phyloP scores from a whole-genome alignment of 2,888 invertebrate species.

The Geophilus truncorum region DNA sequence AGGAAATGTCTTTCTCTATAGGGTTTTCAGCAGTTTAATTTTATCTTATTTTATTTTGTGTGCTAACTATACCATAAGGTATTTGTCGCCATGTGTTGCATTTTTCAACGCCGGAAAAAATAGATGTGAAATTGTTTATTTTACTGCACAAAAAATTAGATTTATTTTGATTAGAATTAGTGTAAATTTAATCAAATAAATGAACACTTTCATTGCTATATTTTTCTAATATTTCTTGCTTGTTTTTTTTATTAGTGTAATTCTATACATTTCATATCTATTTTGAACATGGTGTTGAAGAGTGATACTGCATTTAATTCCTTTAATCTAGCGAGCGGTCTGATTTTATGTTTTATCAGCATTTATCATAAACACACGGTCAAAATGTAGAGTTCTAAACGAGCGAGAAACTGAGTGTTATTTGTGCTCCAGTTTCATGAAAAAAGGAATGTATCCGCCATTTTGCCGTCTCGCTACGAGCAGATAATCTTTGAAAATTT shows the following conservation, averaged over 20 bases:
- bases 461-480: not conserved
- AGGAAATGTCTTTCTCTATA: not conserved
- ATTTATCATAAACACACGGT: not conserved
- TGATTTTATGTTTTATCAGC: not conserved
- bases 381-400: not conserved
- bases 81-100: too few species aligned
- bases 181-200: too few species aligned
- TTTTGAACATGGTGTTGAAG: not conserved
- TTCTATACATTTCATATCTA: not conserved
- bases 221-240: not conserved
- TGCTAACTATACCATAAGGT: too few species aligned
- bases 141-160: not conserved
- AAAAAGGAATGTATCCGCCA: not conserved
- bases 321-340: not conserved
- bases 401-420: not conserved
- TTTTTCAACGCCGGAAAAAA: not conserved
- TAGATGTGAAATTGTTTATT: not conserved
- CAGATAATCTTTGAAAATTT: conserved; percentile 27
- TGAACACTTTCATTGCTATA: not conserved
- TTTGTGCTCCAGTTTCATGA: not conserved
- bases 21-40: not conserved
- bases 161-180: not conserved
- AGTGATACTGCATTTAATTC: not conserved
- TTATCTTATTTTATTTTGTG: not conserved
- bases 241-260: not conserved